Evolutionary conservation across 2,113 vertebrate genomes (phyloP), one percentile per base, ranked within the genome.

Genomic region (Raja brachyura): DNA sequence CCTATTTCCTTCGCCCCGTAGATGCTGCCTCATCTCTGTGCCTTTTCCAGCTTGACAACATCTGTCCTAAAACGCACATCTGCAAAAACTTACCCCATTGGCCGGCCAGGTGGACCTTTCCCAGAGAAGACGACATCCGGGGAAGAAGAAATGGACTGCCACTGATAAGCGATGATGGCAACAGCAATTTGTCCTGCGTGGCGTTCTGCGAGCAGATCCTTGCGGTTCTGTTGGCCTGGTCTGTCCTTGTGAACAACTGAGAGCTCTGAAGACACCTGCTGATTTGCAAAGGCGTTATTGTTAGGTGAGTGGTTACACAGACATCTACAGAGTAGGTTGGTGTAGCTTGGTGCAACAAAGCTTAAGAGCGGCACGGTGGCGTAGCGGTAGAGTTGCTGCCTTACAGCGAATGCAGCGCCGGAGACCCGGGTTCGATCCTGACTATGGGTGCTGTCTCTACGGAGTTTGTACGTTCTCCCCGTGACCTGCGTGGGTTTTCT

Each of bases 261-360:
- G 90, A 92, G 4, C 39, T 73, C 90, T 73, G 90, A 48, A 70
- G 90, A 33, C 39, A 70, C 90, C 90, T 92, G 68, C 90, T 54
- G 90, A 48, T 92, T 92, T 92, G 22, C 22, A 92, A 92, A 73
- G 73, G 90, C 66, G 73, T 73, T 54, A 39, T 54, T 20, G 11
- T 28, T 48, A 11, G 20, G 68, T 10, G 22, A 54, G 68, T 18
- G 54, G 20, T 48, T 48, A 9, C 66, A 90, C 22, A 22, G 73
- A 39, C 70, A 68, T 33, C 18, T 5, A 61, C 8, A 68, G n/a
- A 66, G 7, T 5, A 33, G 61, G 61, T 90, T 68, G 2, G 13
- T 90, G 86, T n/a, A 33, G 56, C 61, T 14, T 39, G 18, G 16
- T 90, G n/a, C 31, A 22, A 4, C 39, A 22, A 90, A 6, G 2